A percentile compares a stretch with the other conserved stretches of the same genome.
phyloP scores from a whole-genome alignment of 1,140 invertebrate genomes.

The Drosophila sturtevanti region DNA sequence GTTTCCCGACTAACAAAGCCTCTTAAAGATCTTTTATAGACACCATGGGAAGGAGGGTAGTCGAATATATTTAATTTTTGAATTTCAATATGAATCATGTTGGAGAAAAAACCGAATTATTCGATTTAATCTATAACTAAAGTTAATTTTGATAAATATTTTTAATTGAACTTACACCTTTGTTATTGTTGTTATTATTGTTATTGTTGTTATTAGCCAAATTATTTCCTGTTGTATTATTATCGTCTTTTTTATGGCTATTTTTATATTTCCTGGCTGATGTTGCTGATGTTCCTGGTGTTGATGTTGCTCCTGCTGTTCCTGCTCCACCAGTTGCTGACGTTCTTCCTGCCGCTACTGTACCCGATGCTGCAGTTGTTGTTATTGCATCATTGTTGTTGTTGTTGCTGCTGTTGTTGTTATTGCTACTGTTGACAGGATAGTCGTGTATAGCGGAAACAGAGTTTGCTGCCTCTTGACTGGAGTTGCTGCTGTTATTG shows the following conservation, averaged over 20 bases:
- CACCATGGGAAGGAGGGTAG: no score
- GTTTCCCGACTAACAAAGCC: no score
- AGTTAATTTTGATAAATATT: neutral
- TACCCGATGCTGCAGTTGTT: slow-evolving; percentile 4
- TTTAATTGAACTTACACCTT: slow-evolving; percentile 50
- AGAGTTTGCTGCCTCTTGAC: slow-evolving; percentile 43
- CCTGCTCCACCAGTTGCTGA: slow-evolving; percentile 1
- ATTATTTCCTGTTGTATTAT: slow-evolving; percentile 27
- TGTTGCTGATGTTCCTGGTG: slow-evolving; percentile 16
- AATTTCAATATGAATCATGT: no score
- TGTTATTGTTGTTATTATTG: slow-evolving; percentile 37
- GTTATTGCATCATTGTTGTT: slow-evolving; percentile 24
- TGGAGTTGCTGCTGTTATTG: slow-evolving; percentile 37
- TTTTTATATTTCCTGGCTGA: slow-evolving; percentile 59
- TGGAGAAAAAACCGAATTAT: no score
- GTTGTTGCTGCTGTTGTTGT: slow-evolving; percentile 28
- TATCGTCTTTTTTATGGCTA: slow-evolving; percentile 69
- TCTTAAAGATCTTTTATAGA: no score
- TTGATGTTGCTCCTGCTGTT: slow-evolving; percentile 14
- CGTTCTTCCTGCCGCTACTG: slow-evolving; percentile 13
- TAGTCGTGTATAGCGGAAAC: slow-evolving; percentile 24
- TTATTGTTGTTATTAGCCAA: slow-evolving; percentile 31
- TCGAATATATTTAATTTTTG: no score
- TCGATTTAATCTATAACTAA: no score
- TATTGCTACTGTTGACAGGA: slow-evolving; percentile 25